A percentile compares a stretch with the other conserved stretches of the same genome.
phyloP scores from a whole-genome alignment of 2,888 invertebrate species.

The Aphidius colemani region DNA sequence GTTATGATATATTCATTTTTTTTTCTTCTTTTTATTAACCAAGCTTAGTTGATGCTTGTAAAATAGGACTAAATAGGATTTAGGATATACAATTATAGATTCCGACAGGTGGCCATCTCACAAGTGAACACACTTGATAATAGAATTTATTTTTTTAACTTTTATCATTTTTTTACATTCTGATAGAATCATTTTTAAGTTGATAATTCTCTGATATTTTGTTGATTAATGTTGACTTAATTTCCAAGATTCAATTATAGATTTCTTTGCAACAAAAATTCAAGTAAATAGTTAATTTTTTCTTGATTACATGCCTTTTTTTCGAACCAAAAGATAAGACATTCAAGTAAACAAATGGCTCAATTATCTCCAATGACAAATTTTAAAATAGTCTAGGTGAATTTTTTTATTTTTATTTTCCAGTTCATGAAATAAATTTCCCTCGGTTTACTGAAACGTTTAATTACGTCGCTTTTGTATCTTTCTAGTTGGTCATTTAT shows the following conservation, averaged over 20 bases:
- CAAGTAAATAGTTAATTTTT: background rate
- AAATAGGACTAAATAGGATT: slow-evolving; percentile 2
- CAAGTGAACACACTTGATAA: slow-evolving; percentile 16
- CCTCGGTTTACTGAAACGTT: too few relatives aligned
- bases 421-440: too few relatives aligned
- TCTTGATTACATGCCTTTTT: background rate
- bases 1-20: too few relatives aligned
- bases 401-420: background rate
- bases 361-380: slow-evolving; percentile 7
- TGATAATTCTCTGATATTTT: slow-evolving; percentile 1
- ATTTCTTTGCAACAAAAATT: slow-evolving; percentile 27
- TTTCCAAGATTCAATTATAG: slow-evolving; percentile 44
- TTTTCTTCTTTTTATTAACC: too few relatives aligned
- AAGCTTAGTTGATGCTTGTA: too few relatives aligned
- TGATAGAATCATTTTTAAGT: slow-evolving; percentile 1
- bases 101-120: slow-evolving; percentile 35
- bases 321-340: background rate
- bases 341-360: slow-evolving; percentile 9
- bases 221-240: slow-evolving; percentile 11
- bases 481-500: too few relatives aligned
- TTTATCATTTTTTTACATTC: background rate
- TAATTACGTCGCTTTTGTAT: too few relatives aligned
- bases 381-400: too few relatives aligned
- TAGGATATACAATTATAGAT: slow-evolving; percentile 41
- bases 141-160: background rate